Percentiles rank a stretch among this genome's conserved stretches.
phyloP scores from a whole-genome alignment of 2,888 invertebrate species.

The Volucella inflata region DNA sequence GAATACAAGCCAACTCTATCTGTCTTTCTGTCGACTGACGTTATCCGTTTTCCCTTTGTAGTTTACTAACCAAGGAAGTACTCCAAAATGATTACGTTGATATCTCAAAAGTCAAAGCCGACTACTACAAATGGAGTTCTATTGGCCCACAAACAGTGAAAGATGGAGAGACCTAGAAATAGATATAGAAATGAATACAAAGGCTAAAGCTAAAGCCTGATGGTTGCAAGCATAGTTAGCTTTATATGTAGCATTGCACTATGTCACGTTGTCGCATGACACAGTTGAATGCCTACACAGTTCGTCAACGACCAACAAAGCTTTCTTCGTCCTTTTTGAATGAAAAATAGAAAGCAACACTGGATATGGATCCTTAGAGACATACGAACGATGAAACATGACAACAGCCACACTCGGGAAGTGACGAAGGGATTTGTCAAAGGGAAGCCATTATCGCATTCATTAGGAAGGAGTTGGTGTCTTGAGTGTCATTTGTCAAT shows the following conservation, averaged over 20 bases:
- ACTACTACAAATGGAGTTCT: too few relatives aligned
- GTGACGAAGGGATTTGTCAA: slow-evolving; percentile 27
- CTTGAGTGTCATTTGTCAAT: background rate
- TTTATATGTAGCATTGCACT: slow-evolving; percentile 47
- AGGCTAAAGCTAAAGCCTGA: too few relatives aligned
- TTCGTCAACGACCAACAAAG: slow-evolving; percentile 1
- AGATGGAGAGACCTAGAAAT: background rate
- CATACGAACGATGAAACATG: background rate
- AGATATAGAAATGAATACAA: slow-evolving; percentile 13
- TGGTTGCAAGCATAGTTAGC: slow-evolving; percentile 30
- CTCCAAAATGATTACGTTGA: slow-evolving; percentile 41
- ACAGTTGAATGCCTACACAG: slow-evolving; percentile 36
- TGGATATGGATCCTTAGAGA: background rate
- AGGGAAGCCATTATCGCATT: slow-evolving; percentile 34
- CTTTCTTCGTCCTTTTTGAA: background rate
- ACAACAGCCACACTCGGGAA: background rate
- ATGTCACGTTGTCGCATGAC: slow-evolving; percentile 31
- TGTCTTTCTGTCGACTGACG: slow-evolving; percentile 49
- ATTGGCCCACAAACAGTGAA: too few relatives aligned
- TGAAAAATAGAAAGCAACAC: slow-evolving; percentile 11
- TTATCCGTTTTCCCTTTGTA: slow-evolving; percentile 31
- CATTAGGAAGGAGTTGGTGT: slow-evolving; percentile 6
- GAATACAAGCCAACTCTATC: slow-evolving; percentile 29
- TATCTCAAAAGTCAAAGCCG: slow-evolving; percentile 54
- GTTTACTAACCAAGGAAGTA: slow-evolving; percentile 23